Conservation (phyloP, 2,797 vertebrate genomes). For the Gorsachius magnificus region DNA sequence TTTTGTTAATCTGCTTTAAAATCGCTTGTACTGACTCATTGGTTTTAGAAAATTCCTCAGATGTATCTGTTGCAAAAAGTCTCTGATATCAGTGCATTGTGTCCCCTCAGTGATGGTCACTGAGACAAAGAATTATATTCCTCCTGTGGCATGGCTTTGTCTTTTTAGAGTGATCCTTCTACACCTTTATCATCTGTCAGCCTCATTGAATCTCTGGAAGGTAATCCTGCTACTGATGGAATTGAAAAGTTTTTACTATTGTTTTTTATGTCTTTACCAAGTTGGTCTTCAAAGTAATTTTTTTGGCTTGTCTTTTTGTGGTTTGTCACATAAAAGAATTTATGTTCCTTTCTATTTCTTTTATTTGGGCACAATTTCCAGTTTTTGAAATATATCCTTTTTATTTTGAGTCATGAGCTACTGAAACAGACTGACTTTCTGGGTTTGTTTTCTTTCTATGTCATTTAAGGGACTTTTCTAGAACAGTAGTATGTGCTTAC, state of each 20-base stretch:
- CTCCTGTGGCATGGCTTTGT: not conserved
- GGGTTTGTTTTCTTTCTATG: not conserved
- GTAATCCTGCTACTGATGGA: not conserved
- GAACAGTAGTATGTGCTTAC: not conserved
- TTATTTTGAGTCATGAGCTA: not conserved
- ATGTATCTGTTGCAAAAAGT: not conserved
- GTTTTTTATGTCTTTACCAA: not conserved
- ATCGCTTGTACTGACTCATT: not conserved
- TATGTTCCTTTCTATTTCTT: not conserved
- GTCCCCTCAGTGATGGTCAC: not conserved
- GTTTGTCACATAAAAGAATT: not conserved
- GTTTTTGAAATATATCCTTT: not conserved
- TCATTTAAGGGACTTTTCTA: not conserved
- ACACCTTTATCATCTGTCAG: not conserved
- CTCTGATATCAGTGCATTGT: not conserved
- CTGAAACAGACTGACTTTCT: not conserved
- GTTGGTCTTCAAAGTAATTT: not conserved
- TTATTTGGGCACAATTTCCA: not conserved
- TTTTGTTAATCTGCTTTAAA: not conserved
- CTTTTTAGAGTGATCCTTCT: not conserved
- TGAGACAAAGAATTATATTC: not conserved
- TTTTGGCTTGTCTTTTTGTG: not conserved
- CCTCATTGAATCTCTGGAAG: not conserved
- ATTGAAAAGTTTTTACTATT: not conserved
- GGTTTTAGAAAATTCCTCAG: not conserved